Base-by-base conservation (phyloP, 1,140 invertebrate species). In the Aphaenogaster floridana region DNA sequence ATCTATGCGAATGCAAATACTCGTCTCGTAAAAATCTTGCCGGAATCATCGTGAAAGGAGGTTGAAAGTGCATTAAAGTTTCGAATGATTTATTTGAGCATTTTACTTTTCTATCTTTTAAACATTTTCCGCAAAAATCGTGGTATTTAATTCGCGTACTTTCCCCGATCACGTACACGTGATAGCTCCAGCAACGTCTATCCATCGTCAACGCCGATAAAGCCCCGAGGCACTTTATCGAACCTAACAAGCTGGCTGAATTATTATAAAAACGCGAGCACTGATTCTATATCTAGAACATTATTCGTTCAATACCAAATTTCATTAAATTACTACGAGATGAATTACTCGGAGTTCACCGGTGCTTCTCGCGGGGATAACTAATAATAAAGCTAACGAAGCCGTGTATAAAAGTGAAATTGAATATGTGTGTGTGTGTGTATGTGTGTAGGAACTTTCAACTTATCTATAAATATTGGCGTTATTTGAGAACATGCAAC, bases 351-450 rank as follows among this genome's bases (percentile, higher is more conserved):
- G 7, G 34, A 72, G 36, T 48, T 68, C 36, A 34, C 7, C 13
- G 11, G 28, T n/a, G 9, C 2, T 59, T 57, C 28, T 54, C 17
- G 15, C 54, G 34, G 17, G 1, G 4, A 61, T 52, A 85, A 78
- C 64, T 85, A 83, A 64, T 66, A 45, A 42, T n/a, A 76, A 17
- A 54, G 78, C 17, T 89, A 84, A 85, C 17, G 28, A 11, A 28
- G 6, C 13, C 15, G 3, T 3, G 15, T 13, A 7, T 74, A 34
- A 69, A 83, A 59, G 42, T 84, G 13, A 54, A 84, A 86, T 68
- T 54, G 48, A 66, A 68, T 76, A 5, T 4, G n/a, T n/a, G n/a
- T n/a, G n/a, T n/a, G n/a, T n/a, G n/a, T n/a, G n/a, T n/a, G n/a
- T n/a, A n/a, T n/a, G n/a, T n/a, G n/a, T n/a, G n/a, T 21, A 45